Percentiles rank a stretch among this genome's conserved stretches.
phyloP scores from a whole-genome alignment of 1,140 invertebrate species.

The Teleopsis dalmanni region DNA sequence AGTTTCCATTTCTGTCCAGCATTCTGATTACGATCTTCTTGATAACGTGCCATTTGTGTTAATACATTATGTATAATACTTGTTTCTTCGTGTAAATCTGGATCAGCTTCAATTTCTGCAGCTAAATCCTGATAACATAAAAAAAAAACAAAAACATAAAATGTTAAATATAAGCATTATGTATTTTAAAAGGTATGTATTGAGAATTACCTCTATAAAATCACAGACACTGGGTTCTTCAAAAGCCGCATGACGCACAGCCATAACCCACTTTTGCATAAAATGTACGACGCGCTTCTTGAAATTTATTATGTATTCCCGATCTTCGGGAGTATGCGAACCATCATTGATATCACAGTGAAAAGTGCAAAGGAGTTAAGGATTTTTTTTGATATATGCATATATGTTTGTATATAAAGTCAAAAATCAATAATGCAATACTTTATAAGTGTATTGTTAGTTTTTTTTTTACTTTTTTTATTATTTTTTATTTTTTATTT shows the following conservation, averaged over 20 bases:
- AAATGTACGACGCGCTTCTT: constrained; percentile 73
- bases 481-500: too few relatives aligned
- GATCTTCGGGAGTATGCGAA: constrained; percentile 49
- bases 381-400: too few relatives aligned
- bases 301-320: constrained; percentile 64
- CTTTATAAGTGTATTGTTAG: too few relatives aligned
- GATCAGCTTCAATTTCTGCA: constrained; percentile 60
- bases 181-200: not conserved
- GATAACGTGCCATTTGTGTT: constrained; percentile 52
- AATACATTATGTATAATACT: constrained; percentile 60
- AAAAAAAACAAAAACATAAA: constrained; percentile 1
- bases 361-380: constrained; percentile 47
- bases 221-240: constrained; percentile 62
- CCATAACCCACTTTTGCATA: constrained; percentile 67
- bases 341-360: constrained; percentile 39
- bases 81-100: constrained; percentile 55
- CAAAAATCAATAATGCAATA: too few relatives aligned
- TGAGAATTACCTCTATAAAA: constrained; percentile 56
- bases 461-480: too few relatives aligned
- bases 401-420: too few relatives aligned
- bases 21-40: constrained; percentile 51
- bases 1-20: constrained; percentile 62
- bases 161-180: not conserved
- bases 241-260: constrained; percentile 66
- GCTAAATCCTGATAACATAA: constrained; percentile 54